Percentiles rank a stretch among this genome's conserved stretches.
These are phyloP conservation scores for Crotalus horridus DNA, from an alignment of 2,113 vertebrate species.

Conservation along the genomic window DNA sequence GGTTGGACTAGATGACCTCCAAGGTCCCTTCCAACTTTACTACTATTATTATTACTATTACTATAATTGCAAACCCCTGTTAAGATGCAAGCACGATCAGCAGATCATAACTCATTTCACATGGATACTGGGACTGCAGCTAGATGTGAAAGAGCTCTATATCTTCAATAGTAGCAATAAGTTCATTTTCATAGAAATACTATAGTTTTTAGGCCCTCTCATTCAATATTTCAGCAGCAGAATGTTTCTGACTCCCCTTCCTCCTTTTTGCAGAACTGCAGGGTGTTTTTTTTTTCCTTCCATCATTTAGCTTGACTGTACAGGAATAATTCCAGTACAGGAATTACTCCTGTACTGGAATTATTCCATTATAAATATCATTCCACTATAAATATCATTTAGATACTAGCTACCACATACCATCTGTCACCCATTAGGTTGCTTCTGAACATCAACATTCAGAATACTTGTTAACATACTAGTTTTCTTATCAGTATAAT, in stretches of 20 bases:
- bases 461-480: background rate
- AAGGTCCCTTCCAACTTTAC: no score
- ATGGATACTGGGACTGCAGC: background rate
- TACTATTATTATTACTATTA: no score
- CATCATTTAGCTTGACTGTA: background rate
- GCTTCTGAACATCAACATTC: rapidly evolving
- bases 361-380: background rate
- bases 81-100: background rate
- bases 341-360: background rate
- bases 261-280: background rate
- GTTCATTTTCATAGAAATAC: background rate
- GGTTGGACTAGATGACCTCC: no score
- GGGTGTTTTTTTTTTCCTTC: background rate
- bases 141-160: background rate
- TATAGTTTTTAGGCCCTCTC: rapidly evolving
- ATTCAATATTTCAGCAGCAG: background rate
- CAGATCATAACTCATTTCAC: background rate
- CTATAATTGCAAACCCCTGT: background rate
- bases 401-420: background rate
- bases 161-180: background rate
- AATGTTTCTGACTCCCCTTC: background rate
- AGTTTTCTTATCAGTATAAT: background rate
- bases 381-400: background rate
- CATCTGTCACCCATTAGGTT: background rate
- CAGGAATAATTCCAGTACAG: background rate